Base-by-base conservation (phyloP, 1,140 invertebrate species). In the Lordiphosa clarofinis region DNA sequence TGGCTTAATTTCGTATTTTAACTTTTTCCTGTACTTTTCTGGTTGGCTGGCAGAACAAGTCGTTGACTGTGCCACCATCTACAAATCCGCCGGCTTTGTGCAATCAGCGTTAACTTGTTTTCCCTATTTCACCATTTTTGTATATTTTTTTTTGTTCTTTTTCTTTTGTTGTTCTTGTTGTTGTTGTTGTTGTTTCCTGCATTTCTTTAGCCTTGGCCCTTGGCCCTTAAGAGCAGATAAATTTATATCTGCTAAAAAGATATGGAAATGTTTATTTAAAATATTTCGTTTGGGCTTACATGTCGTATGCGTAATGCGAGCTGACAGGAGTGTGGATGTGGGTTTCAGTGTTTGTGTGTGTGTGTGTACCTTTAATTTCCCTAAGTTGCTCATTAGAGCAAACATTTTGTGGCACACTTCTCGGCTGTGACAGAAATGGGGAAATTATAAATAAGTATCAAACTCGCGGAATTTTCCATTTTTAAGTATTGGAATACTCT, bases 51-150 rank as follows among this genome's bases (percentile, higher is more conserved):
- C 15, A 10, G 28, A 40, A 35, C 33, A 50, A 60, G 57, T 69
- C 64, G 66, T 70, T 69, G 67, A 53, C 76, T 73, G 76, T 72
- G 76, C 72, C 75, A 56, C 52, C 76, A 72, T 73, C 72, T 82
- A 82, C 78, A 82, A 82, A 82, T 84, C 72, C 76, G 56, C 38
- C 60, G 76, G 56, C 72, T 82, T 82, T 82, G 76, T 82, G 76
- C 76, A 82, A 82, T 82, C 76, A 82, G 68, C 76, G 76, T 84
- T 82, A 82, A 82, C 76, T 82, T 82, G 76, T 82, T 82, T 82
- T 76, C 76, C 76, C 76, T 82, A 75, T 81, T 81, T 68, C 76
- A 63, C 63, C 66, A 75, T 75, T 81, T 56, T 75, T 75, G 71
- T 53, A 50, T 38, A 57, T 56, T 54, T 35, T 38, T 10, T 19